Conservation (phyloP, 2,797 vertebrate genomes). For the Gambusia yucatana region DNA sequence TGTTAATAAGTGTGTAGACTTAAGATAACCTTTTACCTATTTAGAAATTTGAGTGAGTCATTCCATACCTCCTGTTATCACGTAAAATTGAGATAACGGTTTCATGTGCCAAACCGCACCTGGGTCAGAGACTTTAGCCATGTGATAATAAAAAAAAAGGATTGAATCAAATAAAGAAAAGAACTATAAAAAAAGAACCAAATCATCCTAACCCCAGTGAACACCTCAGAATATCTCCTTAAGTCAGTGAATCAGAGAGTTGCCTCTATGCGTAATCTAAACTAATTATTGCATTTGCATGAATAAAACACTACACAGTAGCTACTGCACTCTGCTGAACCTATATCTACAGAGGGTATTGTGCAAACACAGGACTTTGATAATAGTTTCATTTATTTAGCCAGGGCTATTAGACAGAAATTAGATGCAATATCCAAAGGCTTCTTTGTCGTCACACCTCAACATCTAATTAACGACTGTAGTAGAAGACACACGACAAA, state of each 20-base stretch:
- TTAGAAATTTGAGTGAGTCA: slow-evolving; percentile 44
- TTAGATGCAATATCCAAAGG: slow-evolving; percentile 3
- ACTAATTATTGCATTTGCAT: background rate
- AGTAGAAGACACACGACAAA: background rate
- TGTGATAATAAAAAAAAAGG: slow-evolving; percentile 18
- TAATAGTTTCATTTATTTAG: slow-evolving; percentile 6
- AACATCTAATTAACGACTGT: background rate
- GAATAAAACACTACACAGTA: background rate
- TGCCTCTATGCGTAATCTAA: background rate
- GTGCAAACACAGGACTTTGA: background rate
- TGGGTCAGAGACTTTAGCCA: background rate
- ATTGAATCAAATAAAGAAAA: background rate
- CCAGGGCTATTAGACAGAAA: too few relatives aligned
- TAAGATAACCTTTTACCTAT: slow-evolving; percentile 42
- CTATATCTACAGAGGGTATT: background rate
- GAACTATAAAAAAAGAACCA: background rate
- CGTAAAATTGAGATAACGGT: background rate
- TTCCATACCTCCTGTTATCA: slow-evolving; percentile 53
- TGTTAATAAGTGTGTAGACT: slow-evolving; percentile 30
- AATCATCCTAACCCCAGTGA: background rate
- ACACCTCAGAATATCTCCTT: background rate
- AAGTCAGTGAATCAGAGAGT: background rate
- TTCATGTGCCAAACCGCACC: slow-evolving; percentile 3
- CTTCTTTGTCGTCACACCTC: background rate
- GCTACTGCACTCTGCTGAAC: background rate